Base-by-base conservation (phyloP, 2,888 invertebrate genomes). In the Notodonta dromedarius region DNA sequence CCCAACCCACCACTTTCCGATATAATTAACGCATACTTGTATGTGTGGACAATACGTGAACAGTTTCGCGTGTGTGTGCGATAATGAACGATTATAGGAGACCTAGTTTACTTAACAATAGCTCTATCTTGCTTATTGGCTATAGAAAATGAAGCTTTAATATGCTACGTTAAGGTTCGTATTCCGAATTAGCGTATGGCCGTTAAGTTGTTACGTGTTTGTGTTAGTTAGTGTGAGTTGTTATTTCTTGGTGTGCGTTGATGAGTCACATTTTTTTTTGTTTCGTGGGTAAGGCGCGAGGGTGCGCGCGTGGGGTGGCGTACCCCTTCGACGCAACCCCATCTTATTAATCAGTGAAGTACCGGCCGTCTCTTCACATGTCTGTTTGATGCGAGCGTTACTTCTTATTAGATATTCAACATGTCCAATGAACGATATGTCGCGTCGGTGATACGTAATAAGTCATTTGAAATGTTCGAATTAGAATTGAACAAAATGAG, bases 211-310 rank as follows among this genome's bases (percentile, higher is more conserved):
- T 83, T 86, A 74, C 78, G 81, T 71, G 77, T 77, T 74, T 75
- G 73, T 62, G 72, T 72, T 67, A 73, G 76, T 71, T 69, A 67
- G 82, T 87, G 86, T 84, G 82, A 78, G 84, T 84, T 80, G 84
- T 84, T 85, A 82, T 86, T 85, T 84, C 86, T 86, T 85, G 72
- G 92, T 92, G 91, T 92, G 91, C 77, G 92, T 94, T 94, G 94
- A 94, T 94, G 94, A 94, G 94, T 94, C 94, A 94, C 94, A 94
- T 94, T 94, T 94, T 93, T 87, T 93, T 93, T 94, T 94, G 94
- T 94, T 93, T 93, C 88, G 93, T 92, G 93, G 93, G 93, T 92
- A 91, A 90, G 91, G 91, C 90, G 91, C 87, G 86, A 83, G 91
- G 92, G 91, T 84, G 89, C 83, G 75, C 78, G 86, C 85, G 91